Percentiles rank a stretch among this genome's conserved stretches.
These are phyloP conservation scores for Polietes domitor DNA, from an alignment of 2,888 invertebrate species.

Conservation along the genomic window DNA sequence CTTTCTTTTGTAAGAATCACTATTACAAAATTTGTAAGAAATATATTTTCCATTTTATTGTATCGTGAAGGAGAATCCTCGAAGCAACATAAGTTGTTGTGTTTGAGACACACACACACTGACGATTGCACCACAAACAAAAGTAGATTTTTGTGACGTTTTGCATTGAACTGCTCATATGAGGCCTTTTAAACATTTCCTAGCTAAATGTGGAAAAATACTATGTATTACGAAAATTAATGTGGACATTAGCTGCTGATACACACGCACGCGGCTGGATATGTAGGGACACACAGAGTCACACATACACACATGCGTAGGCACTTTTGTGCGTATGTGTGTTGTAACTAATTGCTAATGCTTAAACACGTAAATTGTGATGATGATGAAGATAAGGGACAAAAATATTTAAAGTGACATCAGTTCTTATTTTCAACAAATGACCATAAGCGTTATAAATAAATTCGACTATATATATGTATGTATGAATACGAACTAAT, in stretches of 20 bases:
- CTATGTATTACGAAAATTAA: conserved; percentile 17
- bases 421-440: conserved; percentile 44
- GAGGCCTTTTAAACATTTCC: background rate
- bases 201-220: background rate
- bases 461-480: too few species aligned
- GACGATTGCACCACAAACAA: too few species aligned
- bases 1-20: too few species aligned
- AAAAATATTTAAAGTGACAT: conserved; percentile 54
- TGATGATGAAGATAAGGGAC: conserved; percentile 36
- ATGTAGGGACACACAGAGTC: background rate
- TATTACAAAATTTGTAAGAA: too few species aligned
- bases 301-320: background rate
- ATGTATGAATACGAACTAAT: too few species aligned
- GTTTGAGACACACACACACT: too few species aligned
- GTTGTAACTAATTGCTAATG: conserved; percentile 51
- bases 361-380: conserved; percentile 58
- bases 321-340: background rate
- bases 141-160: too few species aligned
- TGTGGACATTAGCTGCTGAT: background rate
- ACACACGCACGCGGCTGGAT: background rate
- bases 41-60: too few species aligned
- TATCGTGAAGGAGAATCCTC: too few species aligned
- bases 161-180: too few species aligned
- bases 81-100: too few species aligned
- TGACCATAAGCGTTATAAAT: conserved; percentile 39